Conservation (phyloP, 2,888 invertebrate genomes). For the Synanthedon andrenaeformis region DNA sequence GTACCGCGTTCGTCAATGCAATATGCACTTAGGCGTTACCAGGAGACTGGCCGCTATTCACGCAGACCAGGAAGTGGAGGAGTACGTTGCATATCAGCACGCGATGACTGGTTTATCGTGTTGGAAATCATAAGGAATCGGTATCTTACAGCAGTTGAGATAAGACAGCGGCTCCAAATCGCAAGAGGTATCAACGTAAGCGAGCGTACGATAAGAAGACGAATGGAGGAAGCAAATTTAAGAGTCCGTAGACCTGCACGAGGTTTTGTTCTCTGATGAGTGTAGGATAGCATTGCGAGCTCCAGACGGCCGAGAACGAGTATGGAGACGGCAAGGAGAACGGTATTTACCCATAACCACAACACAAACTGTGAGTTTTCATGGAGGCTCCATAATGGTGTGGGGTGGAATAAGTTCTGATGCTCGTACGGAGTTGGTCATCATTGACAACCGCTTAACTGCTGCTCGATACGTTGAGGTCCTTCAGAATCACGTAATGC, state of each 20-base stretch:
- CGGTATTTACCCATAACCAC: conserved; percentile 1
- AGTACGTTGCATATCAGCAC: too few species aligned
- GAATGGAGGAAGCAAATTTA: conserved; percentile 8
- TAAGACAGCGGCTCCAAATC: conserved; percentile 4
- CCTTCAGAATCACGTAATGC: too few species aligned
- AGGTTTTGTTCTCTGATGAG: conserved; percentile 2
- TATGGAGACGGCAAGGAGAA: conserved; percentile 7
- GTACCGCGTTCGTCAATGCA: too few species aligned
- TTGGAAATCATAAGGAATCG: conserved; percentile 1
- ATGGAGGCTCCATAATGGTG: conserved; percentile 8
- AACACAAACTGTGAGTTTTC: conserved; percentile 4
- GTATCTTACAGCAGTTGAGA: neutral
- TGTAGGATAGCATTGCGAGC: neutral
- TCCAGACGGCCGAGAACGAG: conserved; percentile 5
- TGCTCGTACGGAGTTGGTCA: too few species aligned
- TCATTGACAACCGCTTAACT: too few species aligned
- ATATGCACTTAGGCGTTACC: too few species aligned
- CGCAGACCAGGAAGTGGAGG: too few species aligned
- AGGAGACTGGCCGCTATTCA: too few species aligned
- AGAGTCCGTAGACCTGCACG: conserved; percentile 6
- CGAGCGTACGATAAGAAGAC: conserved; percentile 9
- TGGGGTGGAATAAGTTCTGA: too few species aligned
- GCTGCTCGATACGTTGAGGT: too few species aligned
- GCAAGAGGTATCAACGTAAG: conserved; percentile 6
- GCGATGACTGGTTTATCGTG: too few species aligned